Base-by-base conservation (phyloP, 2,113 vertebrate species). In the Nipponia nippon region DNA sequence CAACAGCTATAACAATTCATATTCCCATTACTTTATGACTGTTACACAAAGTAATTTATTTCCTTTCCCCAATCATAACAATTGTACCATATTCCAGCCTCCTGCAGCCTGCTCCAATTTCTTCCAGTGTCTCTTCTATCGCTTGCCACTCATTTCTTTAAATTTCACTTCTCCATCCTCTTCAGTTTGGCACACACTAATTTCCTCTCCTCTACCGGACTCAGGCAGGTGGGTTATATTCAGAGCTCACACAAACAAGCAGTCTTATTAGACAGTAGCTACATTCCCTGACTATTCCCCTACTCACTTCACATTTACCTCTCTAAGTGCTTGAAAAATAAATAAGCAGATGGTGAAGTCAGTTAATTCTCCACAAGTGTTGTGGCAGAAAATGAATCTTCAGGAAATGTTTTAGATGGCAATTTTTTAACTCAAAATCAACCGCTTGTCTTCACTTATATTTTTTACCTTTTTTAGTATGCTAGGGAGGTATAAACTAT, bases 281-380 rank as follows among this genome's bases (percentile, higher is more conserved):
- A 77, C 73, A 47, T 95, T 95, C 59, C 69, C 56, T 32, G 26
- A 72, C 87, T 91, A 69, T 91, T 93, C 42, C 44, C 20, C 75
- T 80, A 80, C 96, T 94, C 93, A 93, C 78, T 62, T 96, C 75
- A 77, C 82, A 90, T 96, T 91, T 95, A 96, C 92, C 90, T 91
- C 94, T 83, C 10, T 42, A 85, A 96, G 90, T 93, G 75, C 85
- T 83, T 86, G 58, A 88, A 90, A 96, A 95, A 95, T 61, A 96
- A 95, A 96, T 69, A 96, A 94, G 90, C 90, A 97, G 92, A 97
- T 90, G 94, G 95, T 50, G n/a, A 93, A 96, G 82, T 63, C 72
- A 53, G 90, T 63, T 93, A 83, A 91, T 92, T 93, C 96, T 87
- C 86, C 46, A 38, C 38, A 87, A 96, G 79, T 75, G 76, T 52